These are phyloP conservation scores for Dicaeum eximium DNA, from an alignment of 2,113 vertebrate species.

Conservation along the genomic window DNA sequence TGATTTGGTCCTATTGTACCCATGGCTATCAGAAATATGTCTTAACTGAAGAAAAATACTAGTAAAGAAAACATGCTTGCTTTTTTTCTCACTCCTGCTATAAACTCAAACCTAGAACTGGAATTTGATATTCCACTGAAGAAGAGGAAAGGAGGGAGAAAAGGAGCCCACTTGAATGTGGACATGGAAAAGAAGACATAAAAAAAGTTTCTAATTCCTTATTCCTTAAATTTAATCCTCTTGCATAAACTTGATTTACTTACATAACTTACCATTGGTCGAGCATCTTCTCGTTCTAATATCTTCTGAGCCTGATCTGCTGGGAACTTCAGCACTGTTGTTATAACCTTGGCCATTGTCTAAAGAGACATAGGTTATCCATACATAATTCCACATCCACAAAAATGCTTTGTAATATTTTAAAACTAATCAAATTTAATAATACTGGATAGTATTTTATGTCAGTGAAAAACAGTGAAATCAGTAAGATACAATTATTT, in stretches of 20 bases:
- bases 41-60: background rate
- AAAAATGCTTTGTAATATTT: background rate
- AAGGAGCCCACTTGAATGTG: background rate
- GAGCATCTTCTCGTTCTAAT: slow-evolving; percentile 90
- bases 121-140: background rate
- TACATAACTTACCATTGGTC: slow-evolving; percentile 76
- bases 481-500: slow-evolving; percentile 16
- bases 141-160: background rate
- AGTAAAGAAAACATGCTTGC: background rate
- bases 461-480: slow-evolving; percentile 39
- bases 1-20: background rate
- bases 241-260: background rate
- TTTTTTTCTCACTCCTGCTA: background rate
- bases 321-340: slow-evolving; percentile 93
- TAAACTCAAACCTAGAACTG: background rate
- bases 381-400: background rate
- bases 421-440: background rate
- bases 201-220: background rate
- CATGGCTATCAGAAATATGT: background rate
- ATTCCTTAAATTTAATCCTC: background rate
- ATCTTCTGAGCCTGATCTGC: slow-evolving; percentile 92
- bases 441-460: background rate
- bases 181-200: background rate
- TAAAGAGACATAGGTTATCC: slow-evolving; percentile 47
- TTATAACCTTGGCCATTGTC: slow-evolving; percentile 99